phyloP scores from a whole-genome alignment of 2,113 vertebrate genomes.

The Oryctolagus cuniculus region DNA sequence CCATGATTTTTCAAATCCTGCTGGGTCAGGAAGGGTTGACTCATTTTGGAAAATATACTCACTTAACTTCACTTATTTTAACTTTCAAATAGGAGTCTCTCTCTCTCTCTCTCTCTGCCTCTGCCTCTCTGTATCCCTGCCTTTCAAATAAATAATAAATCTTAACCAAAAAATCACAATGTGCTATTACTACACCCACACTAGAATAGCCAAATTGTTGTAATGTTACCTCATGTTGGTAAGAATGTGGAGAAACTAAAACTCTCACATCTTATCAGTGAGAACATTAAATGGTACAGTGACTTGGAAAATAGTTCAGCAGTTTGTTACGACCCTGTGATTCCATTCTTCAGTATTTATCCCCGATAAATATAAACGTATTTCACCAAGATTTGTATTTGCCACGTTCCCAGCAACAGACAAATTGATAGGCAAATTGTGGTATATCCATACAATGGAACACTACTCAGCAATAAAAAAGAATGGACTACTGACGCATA shows the following conservation, averaged over 20 bases:
- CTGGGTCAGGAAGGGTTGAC: slow-evolving; percentile 53
- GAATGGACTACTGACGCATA: background rate
- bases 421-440: background rate
- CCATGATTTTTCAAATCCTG: slow-evolving; percentile 54
- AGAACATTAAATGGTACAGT: slow-evolving; percentile 43
- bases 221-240: background rate
- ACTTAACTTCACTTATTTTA: slow-evolving; percentile 66
- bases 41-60: slow-evolving; percentile 70
- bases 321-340: background rate
- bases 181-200: background rate
- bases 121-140: no score
- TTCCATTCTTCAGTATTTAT: background rate
- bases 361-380: background rate
- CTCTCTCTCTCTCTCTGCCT: no score
- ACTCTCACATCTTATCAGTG: background rate
- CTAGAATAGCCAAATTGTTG: background rate
- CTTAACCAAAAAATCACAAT: slow-evolving; percentile 1
- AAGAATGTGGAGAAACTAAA: slow-evolving; percentile 35
- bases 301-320: background rate
- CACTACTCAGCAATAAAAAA: background rate
- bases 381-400: slow-evolving; percentile 14
- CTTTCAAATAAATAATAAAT: no score
- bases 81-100: slow-evolving; percentile 60
- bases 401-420: background rate
- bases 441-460: background rate